Conservation (phyloP, 1,140 invertebrate species). For the Pentalonia nigronervosa region DNA sequence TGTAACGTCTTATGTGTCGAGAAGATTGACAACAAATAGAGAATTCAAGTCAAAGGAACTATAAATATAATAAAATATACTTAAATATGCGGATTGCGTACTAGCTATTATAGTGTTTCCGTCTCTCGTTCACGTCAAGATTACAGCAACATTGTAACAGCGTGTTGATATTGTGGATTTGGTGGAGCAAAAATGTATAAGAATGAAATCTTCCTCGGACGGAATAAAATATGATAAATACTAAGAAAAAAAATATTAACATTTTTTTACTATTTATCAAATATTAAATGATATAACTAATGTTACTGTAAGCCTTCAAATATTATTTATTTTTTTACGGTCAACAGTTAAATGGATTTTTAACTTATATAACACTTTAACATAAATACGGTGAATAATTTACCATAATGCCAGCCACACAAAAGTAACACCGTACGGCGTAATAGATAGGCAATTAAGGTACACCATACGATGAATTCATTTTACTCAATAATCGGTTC, state of each 20-base stretch:
- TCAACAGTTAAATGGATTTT: background rate
- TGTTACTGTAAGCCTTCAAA: no score
- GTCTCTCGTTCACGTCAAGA: background rate
- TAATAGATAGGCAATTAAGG: background rate
- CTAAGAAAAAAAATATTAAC: background rate
- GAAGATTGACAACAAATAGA: background rate
- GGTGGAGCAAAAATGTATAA: background rate
- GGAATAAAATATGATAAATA: background rate
- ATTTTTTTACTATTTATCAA: no score
- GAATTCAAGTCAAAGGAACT: background rate
- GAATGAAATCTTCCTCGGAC: background rate
- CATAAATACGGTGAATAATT: background rate
- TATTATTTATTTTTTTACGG: background rate
- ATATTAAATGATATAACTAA: no score
- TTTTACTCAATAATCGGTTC: no score
- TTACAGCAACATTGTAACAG: background rate
- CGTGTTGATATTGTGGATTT: background rate
- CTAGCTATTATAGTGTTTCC: background rate
- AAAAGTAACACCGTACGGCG: background rate
- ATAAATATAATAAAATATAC: background rate
- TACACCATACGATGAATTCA: background rate
- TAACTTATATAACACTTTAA: background rate
- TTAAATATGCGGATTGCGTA: background rate
- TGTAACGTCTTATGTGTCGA: background rate
- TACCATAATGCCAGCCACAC: background rate